Base-by-base conservation (phyloP, 1,140 invertebrate species). In the Campoletis sonorensis region DNA sequence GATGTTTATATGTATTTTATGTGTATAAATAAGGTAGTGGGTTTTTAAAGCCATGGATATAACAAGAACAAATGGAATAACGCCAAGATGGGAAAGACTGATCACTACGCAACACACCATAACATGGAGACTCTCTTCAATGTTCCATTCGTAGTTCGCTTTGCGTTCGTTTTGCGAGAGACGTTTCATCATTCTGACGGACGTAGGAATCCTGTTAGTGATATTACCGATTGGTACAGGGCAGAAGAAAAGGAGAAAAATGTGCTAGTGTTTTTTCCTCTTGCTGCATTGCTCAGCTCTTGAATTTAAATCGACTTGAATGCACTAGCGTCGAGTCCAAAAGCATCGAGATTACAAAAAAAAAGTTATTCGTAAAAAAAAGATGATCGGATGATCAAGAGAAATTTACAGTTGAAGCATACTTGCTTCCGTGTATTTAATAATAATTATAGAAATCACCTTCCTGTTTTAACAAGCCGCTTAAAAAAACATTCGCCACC, bases 121-220 rank as follows among this genome's bases (percentile, higher is more conserved):
- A 78, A 78, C 10, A 21, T 40, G 40, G 33, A 67, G 26, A 70
- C 21, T 33, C 67, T 16, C 30, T 18, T 13, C 27, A 64, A 23
- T 26, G 54, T 78, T 61, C 67, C 33, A 45, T 18, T 33, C 67
- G 33, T 64, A 64, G 54, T 64, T 78, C 58, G 54, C n/a, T 78
- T 33, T 45, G 21, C 76, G 37, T 78, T 78, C 54, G 58, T 21
- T 67, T 78, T 61, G 4, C 58, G n/a, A 78, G 76, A 78, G 58
- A 58, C 76, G 76, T 78, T 78, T 64, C 76, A 78, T 78, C 76
- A 78, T 78, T 78, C 37, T 64, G 76, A 78, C 76, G 76, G 76
- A 51, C 61, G 54, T 33, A 37, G 76, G 76, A 78, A 78, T 78
- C 76, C 76, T 23, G 76, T 49, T 67, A 78, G 76, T 78, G 61